Evolutionary conservation across 2,888 invertebrate species (phyloP), one percentile per base, ranked within the genome.

Genomic region (Drosophila bunnanda): DNA sequence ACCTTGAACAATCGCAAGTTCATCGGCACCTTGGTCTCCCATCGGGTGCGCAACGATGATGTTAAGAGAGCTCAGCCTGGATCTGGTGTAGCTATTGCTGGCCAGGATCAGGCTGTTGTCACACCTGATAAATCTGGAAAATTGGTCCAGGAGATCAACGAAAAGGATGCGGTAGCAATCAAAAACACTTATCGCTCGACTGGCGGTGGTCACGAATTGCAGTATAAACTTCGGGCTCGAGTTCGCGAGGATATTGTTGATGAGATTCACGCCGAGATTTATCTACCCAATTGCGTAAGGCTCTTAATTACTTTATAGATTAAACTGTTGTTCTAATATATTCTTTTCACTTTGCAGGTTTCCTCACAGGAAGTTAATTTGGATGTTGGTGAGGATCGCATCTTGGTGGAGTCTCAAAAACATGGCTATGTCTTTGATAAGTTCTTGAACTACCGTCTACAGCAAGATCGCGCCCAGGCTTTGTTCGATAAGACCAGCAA

Each of bases 341-440:
- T 3, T 7, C 4, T 12, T n/a, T 3, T 39, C 10, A 32, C 22
- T 20, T 0, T 8, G 0, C 86, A 95, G 95, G 92, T 94, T 67
- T 93, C 94, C 59, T 90, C 94, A 0, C 94, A 94, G 79, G 95
- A 96, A 89, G 88, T 96, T 41, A 93, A 93, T 48, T 89, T 96
- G 61, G 95, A 96, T 91, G 92, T 96, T 30, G 95, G 96, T n/a
- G 95, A 96, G 89, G 96, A 96, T 91, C 94, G 96, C 67, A 93
- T 97, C 64, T 92, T 96, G 13, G 90, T 97, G 43, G 95, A 95
- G 81, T 94, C 94, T 0, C 93, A 93, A 69, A 94, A 94, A 43
- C 91, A 93, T 72, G 94, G 93, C 74, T 94, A 95, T 78, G 88
- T 94, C 10, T 93, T 96, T 54, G 96, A 97, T 90, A 94, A 96